Evolutionary conservation across 2,113 vertebrate genomes (phyloP).

Genomic region (Periophthalmodon schlosseri): DNA sequence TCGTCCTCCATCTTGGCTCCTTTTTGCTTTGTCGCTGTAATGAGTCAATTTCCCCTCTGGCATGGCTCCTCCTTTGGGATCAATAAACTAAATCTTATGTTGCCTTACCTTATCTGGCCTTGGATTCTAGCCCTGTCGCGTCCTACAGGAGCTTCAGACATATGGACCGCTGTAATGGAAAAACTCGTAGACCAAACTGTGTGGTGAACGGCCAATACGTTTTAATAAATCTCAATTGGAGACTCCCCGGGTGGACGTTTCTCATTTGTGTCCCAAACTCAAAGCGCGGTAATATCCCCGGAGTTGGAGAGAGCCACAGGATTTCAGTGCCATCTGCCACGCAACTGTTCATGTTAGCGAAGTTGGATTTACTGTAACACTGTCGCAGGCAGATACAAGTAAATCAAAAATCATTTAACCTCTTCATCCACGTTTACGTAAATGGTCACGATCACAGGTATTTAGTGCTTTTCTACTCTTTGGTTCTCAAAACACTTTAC

Average conservation of each 20-base stretch:
- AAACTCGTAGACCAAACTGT: slow-evolving; percentile 26
- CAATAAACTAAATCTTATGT: slow-evolving; percentile 69
- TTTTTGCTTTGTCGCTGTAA: slow-evolving; percentile 42
- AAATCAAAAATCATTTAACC: no score
- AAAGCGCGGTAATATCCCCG: slow-evolving; percentile 37
- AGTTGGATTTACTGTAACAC: slow-evolving; percentile 5
- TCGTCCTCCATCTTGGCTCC: slow-evolving; percentile 33
- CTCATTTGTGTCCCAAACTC: slow-evolving; percentile 34
- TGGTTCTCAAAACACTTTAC: no score
- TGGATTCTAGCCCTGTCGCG: slow-evolving; percentile 55
- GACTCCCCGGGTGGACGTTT: slow-evolving; percentile 30
- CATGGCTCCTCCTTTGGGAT: slow-evolving; percentile 52
- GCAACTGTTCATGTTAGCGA: slow-evolving; percentile 28
- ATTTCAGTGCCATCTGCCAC: slow-evolving; percentile 38
- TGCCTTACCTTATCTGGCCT: slow-evolving; percentile 57
- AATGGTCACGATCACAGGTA: no score
- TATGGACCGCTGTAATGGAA: slow-evolving; percentile 31
- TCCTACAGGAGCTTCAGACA: slow-evolving; percentile 44
- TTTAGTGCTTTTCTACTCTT: no score
- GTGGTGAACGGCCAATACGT: slow-evolving; percentile 31
- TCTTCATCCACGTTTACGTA: not conserved
- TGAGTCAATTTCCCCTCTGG: slow-evolving; percentile 58
- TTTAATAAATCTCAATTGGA: slow-evolving; percentile 43
- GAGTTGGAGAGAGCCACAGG: slow-evolving; percentile 25
- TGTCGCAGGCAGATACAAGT: no score